phyloP scores from a whole-genome alignment of 2,113 vertebrate genomes.

The Limnothrissa miodon region DNA sequence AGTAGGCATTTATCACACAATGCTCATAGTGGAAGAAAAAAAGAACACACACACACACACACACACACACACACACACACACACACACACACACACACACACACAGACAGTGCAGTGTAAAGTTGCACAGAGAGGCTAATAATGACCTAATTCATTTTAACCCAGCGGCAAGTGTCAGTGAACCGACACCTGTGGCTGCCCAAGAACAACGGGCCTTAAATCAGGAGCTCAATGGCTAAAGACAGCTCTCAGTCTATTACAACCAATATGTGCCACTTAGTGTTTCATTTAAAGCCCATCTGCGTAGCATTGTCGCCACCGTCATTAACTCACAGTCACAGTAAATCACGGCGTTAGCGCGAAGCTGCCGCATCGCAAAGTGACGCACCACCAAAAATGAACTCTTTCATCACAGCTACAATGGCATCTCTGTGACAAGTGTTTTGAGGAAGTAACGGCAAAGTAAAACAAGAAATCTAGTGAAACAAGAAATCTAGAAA shows the following conservation, averaged over 20 bases:
- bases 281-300: constrained; percentile 61
- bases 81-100: constrained; percentile 13
- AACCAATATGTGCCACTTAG: constrained; percentile 65
- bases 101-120: neutral
- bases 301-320: constrained; percentile 56
- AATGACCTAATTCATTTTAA: constrained; percentile 48
- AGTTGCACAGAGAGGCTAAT: constrained; percentile 37
- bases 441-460: neutral
- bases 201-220: constrained; percentile 53
- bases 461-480: neutral
- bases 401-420: constrained; percentile 38
- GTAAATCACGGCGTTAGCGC: constrained; percentile 58
- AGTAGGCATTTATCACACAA: constrained; percentile 22
- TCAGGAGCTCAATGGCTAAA: constrained; percentile 51
- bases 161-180: constrained; percentile 45
- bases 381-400: constrained; percentile 16
- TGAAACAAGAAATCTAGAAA: neutral
- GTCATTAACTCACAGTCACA: constrained; percentile 49
- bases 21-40: constrained; percentile 1
- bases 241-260: constrained; percentile 66
- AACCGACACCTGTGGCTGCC: constrained; percentile 58
- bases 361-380: constrained; percentile 43
- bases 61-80: neutral
- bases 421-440: constrained; percentile 32
- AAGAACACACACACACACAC: constrained; percentile 22